phyloP scores from a whole-genome alignment of 2,113 vertebrate genomes.

The Cebidichthys violaceus region DNA sequence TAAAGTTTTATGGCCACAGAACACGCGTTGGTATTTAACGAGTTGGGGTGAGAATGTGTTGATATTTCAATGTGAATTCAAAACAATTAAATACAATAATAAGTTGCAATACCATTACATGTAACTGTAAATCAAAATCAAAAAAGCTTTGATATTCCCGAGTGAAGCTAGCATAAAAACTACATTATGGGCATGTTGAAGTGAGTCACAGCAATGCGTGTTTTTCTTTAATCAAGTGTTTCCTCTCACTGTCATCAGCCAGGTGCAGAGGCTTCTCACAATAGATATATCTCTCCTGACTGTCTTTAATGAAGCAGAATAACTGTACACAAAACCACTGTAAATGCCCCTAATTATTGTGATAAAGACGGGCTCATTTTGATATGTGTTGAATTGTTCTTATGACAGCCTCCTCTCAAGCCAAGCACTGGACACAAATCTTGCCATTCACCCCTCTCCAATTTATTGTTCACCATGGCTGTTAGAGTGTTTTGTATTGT shows the following conservation, averaged over 20 bases:
- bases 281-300: neutral
- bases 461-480: constrained; percentile 13
- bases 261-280: constrained; percentile 9
- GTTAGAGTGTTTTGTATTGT: neutral
- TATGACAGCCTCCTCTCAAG: constrained; percentile 6
- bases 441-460: constrained; percentile 22
- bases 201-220: neutral
- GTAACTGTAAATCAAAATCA: neutral
- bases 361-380: constrained; percentile 5
- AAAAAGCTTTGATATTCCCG: neutral
- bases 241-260: neutral
- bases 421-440: constrained; percentile 21
- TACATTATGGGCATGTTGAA: neutral
- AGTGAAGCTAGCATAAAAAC: neutral
- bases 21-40: too few relatives aligned
- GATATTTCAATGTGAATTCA: neutral
- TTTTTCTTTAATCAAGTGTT: neutral
- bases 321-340: neutral
- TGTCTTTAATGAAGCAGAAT: constrained; percentile 19
- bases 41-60: neutral
- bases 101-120: neutral
- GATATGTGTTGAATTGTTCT: constrained; percentile 20
- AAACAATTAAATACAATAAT: neutral
- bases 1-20: too few relatives aligned
- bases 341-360: constrained; percentile 1